Evolutionary conservation across 2,888 invertebrate species (phyloP).

Genomic region (Macrostomum cliftonense): DNA sequence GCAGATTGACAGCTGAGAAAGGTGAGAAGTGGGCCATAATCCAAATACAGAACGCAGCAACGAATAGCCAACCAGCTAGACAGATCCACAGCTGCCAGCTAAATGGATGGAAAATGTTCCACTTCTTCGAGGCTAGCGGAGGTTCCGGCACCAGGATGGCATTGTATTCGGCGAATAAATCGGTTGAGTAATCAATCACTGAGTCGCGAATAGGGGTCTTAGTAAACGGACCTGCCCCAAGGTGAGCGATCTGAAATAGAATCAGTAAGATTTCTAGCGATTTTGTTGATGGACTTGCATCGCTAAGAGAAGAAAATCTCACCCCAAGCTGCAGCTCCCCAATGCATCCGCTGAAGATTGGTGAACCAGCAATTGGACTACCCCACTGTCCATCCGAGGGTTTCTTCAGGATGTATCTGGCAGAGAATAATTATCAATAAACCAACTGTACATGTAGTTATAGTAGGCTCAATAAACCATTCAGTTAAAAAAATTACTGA

Average conservation of each 20-base stretch:
- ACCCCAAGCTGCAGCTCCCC: slow-evolving; percentile 2
- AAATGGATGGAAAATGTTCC: slow-evolving; percentile 1
- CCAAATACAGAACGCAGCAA: neutral
- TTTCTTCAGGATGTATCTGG: too few species aligned
- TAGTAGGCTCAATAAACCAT: too few species aligned
- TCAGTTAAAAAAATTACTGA: too few species aligned
- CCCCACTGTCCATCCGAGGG: too few species aligned
- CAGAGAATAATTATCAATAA: too few species aligned
- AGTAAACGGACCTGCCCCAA: too few species aligned
- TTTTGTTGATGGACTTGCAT: too few species aligned
- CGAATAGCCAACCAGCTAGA: neutral
- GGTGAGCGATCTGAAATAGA: too few species aligned
- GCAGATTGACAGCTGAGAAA: neutral
- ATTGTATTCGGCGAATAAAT: neutral
- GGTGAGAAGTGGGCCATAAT: neutral
- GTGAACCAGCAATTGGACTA: too few species aligned
- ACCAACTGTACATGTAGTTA: too few species aligned
- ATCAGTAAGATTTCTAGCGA: neutral
- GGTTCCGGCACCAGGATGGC: neutral
- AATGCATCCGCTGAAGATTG: neutral
- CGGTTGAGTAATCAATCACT: neutral
- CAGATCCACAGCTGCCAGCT: neutral
- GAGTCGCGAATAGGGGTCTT: too few species aligned
- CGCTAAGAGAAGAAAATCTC: neutral
- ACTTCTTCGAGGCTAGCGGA: neutral